Evolutionary conservation across 2,888 invertebrate species (phyloP).

Genomic region (Drosophila multiciliata): DNA sequence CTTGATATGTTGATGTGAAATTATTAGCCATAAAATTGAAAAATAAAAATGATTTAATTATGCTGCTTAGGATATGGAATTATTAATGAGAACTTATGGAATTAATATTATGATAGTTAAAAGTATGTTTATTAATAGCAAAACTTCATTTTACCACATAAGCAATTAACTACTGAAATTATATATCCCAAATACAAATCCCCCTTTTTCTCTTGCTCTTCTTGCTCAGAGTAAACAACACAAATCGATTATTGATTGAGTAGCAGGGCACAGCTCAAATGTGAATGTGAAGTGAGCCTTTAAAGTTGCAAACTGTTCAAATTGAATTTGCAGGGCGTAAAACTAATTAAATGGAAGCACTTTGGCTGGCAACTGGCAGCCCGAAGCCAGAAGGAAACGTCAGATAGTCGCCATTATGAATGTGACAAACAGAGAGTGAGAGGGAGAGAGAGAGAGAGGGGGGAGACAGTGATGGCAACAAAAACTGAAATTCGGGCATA

Average conservation of each 20-base stretch:
- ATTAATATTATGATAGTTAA: not conserved
- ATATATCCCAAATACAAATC: conserved; percentile 2
- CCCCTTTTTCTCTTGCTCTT: not conserved
- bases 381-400: conserved; percentile 42
- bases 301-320: conserved; percentile 54
- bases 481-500: conserved; percentile 78
- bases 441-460: not conserved
- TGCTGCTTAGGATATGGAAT: not conserved
- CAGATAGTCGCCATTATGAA: conserved; percentile 75
- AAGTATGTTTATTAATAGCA: not conserved
- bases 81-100: not conserved
- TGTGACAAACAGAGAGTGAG: conserved; percentile 52
- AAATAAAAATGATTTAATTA: not conserved
- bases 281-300: conserved; percentile 33
- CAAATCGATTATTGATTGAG: conserved; percentile 75
- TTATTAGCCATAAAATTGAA: not conserved
- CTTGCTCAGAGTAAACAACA: conserved; percentile 60
- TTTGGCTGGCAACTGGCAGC: conserved; percentile 56
- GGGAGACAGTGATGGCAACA: conserved; percentile 48
- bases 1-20: not conserved
- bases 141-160: conserved; percentile 7
- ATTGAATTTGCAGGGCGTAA: conserved; percentile 64
- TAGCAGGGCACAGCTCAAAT: conserved; percentile 7
- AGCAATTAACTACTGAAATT: conserved; percentile 3
- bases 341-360: conserved; percentile 79